Evolutionary conservation across 2,888 invertebrate species (phyloP).

Genomic region (Synanthedon myopaeformis): DNA sequence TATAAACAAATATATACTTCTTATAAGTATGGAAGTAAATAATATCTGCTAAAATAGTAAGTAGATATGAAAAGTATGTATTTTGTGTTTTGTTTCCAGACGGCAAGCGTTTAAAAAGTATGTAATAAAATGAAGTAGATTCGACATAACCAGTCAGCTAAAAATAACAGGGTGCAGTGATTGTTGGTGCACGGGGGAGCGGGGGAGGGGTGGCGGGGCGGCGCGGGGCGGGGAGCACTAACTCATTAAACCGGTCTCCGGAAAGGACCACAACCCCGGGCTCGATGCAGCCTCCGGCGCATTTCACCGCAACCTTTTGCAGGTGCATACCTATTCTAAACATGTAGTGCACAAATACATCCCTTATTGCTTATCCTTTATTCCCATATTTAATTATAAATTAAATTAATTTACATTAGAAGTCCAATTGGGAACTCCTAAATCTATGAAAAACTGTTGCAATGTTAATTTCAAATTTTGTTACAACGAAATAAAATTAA

Average conservation of each 20-base stretch:
- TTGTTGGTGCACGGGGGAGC: conserved; percentile 14
- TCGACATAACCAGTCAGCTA: conserved; percentile 43
- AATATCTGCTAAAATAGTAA: too few species aligned
- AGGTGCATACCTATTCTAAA: conserved; percentile 2
- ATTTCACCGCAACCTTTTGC: conserved; percentile 2
- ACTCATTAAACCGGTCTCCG: conserved; percentile 23
- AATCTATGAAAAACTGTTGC: too few species aligned
- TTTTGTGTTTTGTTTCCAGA: too few species aligned
- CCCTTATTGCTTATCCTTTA: conserved; percentile 5
- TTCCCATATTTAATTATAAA: too few species aligned
- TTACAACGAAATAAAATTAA: too few species aligned
- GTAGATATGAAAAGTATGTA: too few species aligned
- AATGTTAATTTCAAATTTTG: too few species aligned
- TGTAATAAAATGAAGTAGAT: conserved; percentile 20
- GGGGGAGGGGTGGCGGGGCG: conserved; percentile 1
- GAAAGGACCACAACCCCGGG: conserved; percentile 8
- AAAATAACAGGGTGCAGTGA: conserved; percentile 34
- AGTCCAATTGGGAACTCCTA: too few species aligned
- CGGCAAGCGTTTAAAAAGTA: too few species aligned
- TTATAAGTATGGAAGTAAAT: too few species aligned
- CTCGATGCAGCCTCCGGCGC: conserved; percentile 9
- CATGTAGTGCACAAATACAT: conserved; percentile 6
- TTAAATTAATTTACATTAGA: too few species aligned
- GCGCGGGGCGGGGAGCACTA: conserved; percentile 8
- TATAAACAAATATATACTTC: too few species aligned